Base-by-base conservation (phyloP, 2,113 vertebrate genomes). In the Ptilonorhynchus violaceus region DNA sequence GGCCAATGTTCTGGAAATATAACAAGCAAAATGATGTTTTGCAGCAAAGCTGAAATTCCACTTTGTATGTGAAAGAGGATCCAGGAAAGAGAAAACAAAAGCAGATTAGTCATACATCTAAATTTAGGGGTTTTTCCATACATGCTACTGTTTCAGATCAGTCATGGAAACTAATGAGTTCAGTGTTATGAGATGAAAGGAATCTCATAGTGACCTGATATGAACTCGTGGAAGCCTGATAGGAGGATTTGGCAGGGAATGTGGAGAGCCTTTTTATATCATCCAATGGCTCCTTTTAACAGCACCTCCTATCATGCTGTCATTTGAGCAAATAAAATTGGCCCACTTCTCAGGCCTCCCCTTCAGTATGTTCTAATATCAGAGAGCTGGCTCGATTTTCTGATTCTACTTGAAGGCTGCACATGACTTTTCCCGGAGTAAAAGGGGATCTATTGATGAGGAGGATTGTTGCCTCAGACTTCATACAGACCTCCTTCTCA, bases 121-220 rank as follows among this genome's bases (percentile, higher is more conserved):
- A 86, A 92, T 94, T 89, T 94, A 93, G 94, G 39, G 6, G 0
- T n/a, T 87, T 88, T 95, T 93, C 92, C 92, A 80, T 93, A 86
- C 87, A 56, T 82, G 64, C 76, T 91, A 80, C 89, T 91, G 53
- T 93, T 96, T 96, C 93, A 93, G 76, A 95, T 92, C 89, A 92
- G 79, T 94, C 92, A 96, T 84, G 95, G 95, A 96, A 96, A 95
- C 75, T 92, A 96, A 93, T 93, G 93, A 96, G 95, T 89, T 94
- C 92, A 95, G 60, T 91, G 95, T 94, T 94, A 88, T 78, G 85
- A 92, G 91, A 94, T 37, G 89, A 91, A 96, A 96, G 49, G 87
- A 96, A 96, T 95, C 72, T 83, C 68, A n/a, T 60, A 41, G 59
- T 96, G 92, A 94, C 93, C 96, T 93, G 92, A 84, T 68, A 83